phyloP scores from a whole-genome alignment of 2,113 vertebrate genomes.

The Indicator indicator region DNA sequence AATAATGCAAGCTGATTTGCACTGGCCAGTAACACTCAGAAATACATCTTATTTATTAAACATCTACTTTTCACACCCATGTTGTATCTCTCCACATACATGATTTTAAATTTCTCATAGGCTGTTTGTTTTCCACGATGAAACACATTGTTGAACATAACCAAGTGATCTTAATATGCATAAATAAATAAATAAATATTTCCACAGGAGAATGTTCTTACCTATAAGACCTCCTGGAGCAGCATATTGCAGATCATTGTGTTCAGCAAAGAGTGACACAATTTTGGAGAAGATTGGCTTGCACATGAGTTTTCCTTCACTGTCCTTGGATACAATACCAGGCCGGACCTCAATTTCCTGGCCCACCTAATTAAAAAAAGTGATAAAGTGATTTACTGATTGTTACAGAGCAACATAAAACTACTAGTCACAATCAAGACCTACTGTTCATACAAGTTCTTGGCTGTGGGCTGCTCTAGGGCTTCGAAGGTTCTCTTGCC shows the following conservation, averaged over 20 bases:
- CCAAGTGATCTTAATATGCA: background rate
- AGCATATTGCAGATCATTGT: conserved; percentile 97
- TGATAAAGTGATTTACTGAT: background rate
- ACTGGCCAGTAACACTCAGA: background rate
- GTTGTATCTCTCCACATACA: background rate
- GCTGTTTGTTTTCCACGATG: background rate
- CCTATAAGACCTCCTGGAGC: conserved; percentile 97
- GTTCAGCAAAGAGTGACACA: conserved; percentile 95
- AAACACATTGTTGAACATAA: background rate
- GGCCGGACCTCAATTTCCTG: conserved; percentile 97
- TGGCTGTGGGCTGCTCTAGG: background rate
- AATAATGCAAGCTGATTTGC: background rate
- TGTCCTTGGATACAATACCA: conserved; percentile 98
- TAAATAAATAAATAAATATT: background rate
- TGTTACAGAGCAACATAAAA: background rate
- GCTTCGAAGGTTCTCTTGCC: background rate
- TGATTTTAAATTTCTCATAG: background rate
- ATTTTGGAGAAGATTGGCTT: conserved; percentile 99
- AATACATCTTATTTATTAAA: background rate
- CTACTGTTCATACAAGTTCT: background rate
- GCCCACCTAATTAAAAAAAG: conserved; percentile 84
- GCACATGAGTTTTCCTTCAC: conserved; percentile 99
- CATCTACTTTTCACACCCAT: background rate
- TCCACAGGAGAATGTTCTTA: conserved; percentile 43
- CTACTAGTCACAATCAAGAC: background rate